Evolutionary conservation across 2,113 vertebrate species (phyloP), one percentile per base, ranked within the genome.

Genomic region (Speoplatyrhinus poulsoni): DNA sequence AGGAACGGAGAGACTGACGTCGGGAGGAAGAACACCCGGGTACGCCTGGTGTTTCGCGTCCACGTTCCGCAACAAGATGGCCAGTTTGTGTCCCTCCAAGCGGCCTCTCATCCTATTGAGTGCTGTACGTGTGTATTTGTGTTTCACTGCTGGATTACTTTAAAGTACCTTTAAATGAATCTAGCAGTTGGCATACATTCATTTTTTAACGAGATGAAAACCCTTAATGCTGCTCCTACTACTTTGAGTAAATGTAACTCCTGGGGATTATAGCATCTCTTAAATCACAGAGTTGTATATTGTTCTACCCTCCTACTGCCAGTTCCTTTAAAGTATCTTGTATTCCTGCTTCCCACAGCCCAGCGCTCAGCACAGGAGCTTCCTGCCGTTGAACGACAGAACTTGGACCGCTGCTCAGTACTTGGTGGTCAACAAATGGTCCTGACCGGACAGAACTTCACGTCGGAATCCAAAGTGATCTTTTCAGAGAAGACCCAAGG

Each of bases 1-100:
- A 93, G 95, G 69, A 97, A 96, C 65, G 96, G 97, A 0, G 97
- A 99, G 92, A 99, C 98, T 0, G 96, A 99, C 84, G 94, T 98
- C 0, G 98, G 98, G 6, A 90, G 98, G 49, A 98, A 98, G 90
- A 99, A 99, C 91, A 99, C 98, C 0, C 93, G 97, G 0, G 96
- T 99, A 48, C 93, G 95, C 13, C 89, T 99, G 54, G 96, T 98
- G 26, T 99, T 99, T 84, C 94, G 97, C 0, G 94, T 98, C 53
- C 96, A 98, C 62, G 86, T 99, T 57, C 96, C 96, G 0, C 94
- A 98, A 73, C 60, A 95, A 70, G 91, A 82, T 0, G 94, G 96
- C 12, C 91, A 92, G 33, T 73, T 92, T 9, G 15, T 95, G 17
- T 97, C 96, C 65, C 90, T 99, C 79, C 98, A 99, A 87, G 94